Evolutionary conservation across 2,113 vertebrate species (phyloP).

Genomic region (Campylomormyrus numenius): DNA sequence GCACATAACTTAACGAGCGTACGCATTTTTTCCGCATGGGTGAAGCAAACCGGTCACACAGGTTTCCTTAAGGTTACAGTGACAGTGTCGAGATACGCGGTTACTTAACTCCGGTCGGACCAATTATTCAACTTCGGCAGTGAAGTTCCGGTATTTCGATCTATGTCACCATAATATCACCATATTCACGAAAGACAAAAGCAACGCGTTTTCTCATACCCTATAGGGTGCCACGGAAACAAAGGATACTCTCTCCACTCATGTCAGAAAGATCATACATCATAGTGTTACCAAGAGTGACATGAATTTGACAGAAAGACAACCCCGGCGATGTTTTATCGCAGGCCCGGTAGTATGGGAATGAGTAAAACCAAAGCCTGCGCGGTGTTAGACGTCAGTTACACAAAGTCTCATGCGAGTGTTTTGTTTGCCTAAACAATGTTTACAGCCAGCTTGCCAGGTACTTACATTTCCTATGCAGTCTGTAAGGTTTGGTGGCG

Average conservation of each 20-base stretch:
- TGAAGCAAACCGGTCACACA: conserved; percentile 6
- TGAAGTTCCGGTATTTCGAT: not conserved
- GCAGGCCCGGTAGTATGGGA: not conserved
- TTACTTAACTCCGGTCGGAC: not conserved
- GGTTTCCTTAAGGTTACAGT: not conserved
- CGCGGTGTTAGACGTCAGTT: not conserved
- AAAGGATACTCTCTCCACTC: not conserved
- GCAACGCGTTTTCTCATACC: not conserved
- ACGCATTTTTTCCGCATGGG: not conserved
- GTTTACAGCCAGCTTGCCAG: not conserved
- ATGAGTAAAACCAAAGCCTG: not conserved
- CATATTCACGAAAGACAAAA: not conserved
- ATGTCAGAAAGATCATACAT: not conserved
- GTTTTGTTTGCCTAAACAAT: not conserved
- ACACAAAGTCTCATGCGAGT: not conserved
- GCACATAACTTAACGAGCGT: not conserved
- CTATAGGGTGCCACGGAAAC: not conserved
- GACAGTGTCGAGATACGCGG: not conserved
- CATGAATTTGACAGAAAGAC: not conserved
- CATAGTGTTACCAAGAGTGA: not conserved
- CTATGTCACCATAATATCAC: not conserved
- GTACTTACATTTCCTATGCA: conserved; percentile 86
- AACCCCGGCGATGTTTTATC: not conserved
- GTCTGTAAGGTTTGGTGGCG: conserved; percentile 84
- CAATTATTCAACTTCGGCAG: not conserved